Evolutionary conservation across 2,888 invertebrate species (phyloP).

Genomic region (Diplazon laetatorius): DNA sequence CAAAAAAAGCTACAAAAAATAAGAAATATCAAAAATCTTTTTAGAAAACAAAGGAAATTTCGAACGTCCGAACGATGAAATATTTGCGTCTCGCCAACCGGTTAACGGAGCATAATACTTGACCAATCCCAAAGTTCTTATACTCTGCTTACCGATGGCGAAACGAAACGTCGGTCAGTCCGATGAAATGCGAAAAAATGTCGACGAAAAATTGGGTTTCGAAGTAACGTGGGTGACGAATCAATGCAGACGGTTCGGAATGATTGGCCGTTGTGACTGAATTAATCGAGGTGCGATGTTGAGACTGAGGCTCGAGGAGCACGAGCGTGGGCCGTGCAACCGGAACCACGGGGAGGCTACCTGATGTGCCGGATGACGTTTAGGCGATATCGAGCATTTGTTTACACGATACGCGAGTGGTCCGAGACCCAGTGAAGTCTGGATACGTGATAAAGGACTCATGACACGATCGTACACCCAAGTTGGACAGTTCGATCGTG

Average conservation of each 20-base stretch:
- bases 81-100: slow-evolving; percentile 67
- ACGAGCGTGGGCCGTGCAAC: slow-evolving; percentile 28
- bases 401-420: slow-evolving; percentile 73
- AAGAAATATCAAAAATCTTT: no score
- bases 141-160: slow-evolving; percentile 79
- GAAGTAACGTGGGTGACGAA: neutral
- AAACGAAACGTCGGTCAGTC: no score
- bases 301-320: slow-evolving; percentile 50
- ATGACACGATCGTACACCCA: slow-evolving; percentile 48
- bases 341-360: slow-evolving; percentile 43
- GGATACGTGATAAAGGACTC: slow-evolving; percentile 77
- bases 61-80: slow-evolving; percentile 52
- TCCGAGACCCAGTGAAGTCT: slow-evolving; percentile 78
- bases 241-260: slow-evolving; percentile 10
- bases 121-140: slow-evolving; percentile 72
- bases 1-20: neutral
- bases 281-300: slow-evolving; percentile 50
- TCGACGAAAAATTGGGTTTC: neutral
- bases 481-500: neutral
- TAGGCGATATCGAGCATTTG: slow-evolving; percentile 76
- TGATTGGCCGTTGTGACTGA: slow-evolving; percentile 49
- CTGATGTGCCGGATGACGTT: slow-evolving; percentile 73
- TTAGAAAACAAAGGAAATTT: no score
- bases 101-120: slow-evolving; percentile 79
- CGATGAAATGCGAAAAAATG: no score